A percentile compares a stretch with the other conserved stretches of the same genome.
These are phyloP conservation scores for Lamproptera curius DNA, from an alignment of 2,888 invertebrate genomes.

Conservation along the genomic window DNA sequence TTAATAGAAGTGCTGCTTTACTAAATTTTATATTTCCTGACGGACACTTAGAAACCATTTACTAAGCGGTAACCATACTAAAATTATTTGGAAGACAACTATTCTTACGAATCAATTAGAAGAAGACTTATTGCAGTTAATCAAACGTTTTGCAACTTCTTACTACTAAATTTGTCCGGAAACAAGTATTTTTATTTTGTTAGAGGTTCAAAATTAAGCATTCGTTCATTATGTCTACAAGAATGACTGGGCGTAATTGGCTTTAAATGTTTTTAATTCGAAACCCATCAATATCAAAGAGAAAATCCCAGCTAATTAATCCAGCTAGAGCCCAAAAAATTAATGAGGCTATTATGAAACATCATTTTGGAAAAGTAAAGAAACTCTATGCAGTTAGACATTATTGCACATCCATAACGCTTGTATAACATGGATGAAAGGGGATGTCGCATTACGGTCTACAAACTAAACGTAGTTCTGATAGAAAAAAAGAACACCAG, in stretches of 20 bases:
- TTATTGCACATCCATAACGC: slow-evolving; percentile 27
- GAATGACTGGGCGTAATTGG: slow-evolving; percentile 21
- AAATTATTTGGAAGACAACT: slow-evolving; percentile 25
- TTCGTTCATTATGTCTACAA: slow-evolving; percentile 17
- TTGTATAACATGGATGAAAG: slow-evolving; percentile 18
- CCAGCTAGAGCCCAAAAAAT: slow-evolving; percentile 29
- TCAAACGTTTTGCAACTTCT: slow-evolving; percentile 33
- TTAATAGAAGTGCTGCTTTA: slow-evolving; percentile 29
- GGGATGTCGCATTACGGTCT: slow-evolving; percentile 23
- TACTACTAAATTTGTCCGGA: slow-evolving; percentile 30
- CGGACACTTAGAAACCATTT: slow-evolving; percentile 32
- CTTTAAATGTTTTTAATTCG: slow-evolving; percentile 20
- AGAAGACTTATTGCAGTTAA: slow-evolving; percentile 30
- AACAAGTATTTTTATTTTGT: slow-evolving; percentile 21
- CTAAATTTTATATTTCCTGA: slow-evolving; percentile 30
- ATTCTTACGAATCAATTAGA: slow-evolving; percentile 28
- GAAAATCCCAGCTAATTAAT: slow-evolving; percentile 25
- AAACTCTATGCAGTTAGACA: slow-evolving; percentile 28
- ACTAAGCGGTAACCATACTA: slow-evolving; percentile 20
- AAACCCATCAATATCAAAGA: slow-evolving; percentile 22
- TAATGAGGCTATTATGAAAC: slow-evolving; percentile 25
- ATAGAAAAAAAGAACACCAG: slow-evolving; percentile 8
- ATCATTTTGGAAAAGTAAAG: slow-evolving; percentile 25
- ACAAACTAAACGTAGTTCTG: slow-evolving; percentile 21
- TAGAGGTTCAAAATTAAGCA: slow-evolving; percentile 18